Base-by-base conservation (phyloP, 2,113 vertebrate genomes). In the Pagrus major region DNA sequence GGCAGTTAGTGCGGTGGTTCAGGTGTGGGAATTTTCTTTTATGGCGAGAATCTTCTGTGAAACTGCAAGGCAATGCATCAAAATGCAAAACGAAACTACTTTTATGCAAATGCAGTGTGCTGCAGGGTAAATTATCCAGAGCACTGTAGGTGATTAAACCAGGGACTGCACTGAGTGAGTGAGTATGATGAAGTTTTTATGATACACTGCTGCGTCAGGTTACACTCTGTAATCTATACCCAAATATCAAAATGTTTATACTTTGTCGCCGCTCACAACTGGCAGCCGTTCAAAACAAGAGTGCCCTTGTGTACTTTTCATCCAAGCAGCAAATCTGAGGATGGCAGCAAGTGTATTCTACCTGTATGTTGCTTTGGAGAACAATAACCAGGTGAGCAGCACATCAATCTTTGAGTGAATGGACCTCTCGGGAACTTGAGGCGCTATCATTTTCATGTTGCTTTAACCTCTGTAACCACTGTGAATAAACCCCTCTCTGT, bases 21-120 rank as follows among this genome's bases (percentile, higher is more conserved):
- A 79, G 76, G 71, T 76, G 78, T 80, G 80, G 39, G 63, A 58
- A 75, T 63, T 56, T 81, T 66, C 44, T 75, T 78, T 85, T 55
- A 60, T 59, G 31, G 0, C 16, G 7, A 51, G 77, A 44, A 44
- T 80, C 58, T 54, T 78, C 77, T 14, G 64, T 41, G 63, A 83
- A 83, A 86, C 29, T 72, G 80, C 47, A 59, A 83, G 81, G 66
- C 51, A 64, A 76, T 42, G 60, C 73, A 75, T 83, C 69, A 76
- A 86, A 84, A 87, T 86, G 86, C 71, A 86, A 86, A 90, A 89
- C 9, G 51, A 75, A 88, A 87, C 31, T 80, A 64, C 78, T 85
- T 91, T 88, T 87, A 89, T 92, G 92, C 79, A 90, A 93, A 92
- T 89, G 6, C 5, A 11, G 71, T 8, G 33, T 29, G 76, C 82